Evolutionary conservation across 2,888 invertebrate species (phyloP), one percentile per base, ranked within the genome.

Genomic region (Epiblema foenella): DNA sequence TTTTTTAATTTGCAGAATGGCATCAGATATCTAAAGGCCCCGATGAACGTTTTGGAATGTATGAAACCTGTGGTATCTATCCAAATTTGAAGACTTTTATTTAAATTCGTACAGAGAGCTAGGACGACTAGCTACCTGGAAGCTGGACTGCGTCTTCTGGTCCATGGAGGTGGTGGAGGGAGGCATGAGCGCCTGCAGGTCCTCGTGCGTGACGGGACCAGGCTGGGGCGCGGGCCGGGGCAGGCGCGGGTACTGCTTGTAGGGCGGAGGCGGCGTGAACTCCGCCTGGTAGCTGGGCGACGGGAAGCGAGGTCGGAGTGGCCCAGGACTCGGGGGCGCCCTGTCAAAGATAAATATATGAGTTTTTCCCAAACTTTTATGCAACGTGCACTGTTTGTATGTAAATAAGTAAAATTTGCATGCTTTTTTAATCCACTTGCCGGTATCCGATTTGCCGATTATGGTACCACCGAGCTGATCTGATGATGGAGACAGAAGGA

Each of bases 91-190:
- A 37, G 37, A 0, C 2, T 11, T 39, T 1, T n/a, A n/a, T n/a
- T 39, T 11, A 39, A 10, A 10, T 10, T 39, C 1, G 11, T 10
- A 39, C 5, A 39, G 24, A 3, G 24, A 24, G 1, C 24, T 24
- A 24, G 4, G 24, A n/a, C n/a, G n/a, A n/a, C n/a, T n/a, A 24
- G 24, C 2, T 24, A 91, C 92, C 88, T 95, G 95, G 80, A 94
- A 94, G 85, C 95, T 95, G 49, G 94, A 94, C 81, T 95, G 94
- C 39, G 95, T 95, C 77, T 93, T 95, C 78, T 94, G 95, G 74
- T 95, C 95, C 95, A 95, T 95, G 3, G 89, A 85, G 18, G 90
- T 82, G 79, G 95, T 88, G 73, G 95, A 83, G 60, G 90, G 91
- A 77, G 91, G 91, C 79, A 94, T 83, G 76, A 95, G 75, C 78